Evolutionary conservation across 2,113 vertebrate species (phyloP).

Genomic region (Halichoeres trimaculatus): DNA sequence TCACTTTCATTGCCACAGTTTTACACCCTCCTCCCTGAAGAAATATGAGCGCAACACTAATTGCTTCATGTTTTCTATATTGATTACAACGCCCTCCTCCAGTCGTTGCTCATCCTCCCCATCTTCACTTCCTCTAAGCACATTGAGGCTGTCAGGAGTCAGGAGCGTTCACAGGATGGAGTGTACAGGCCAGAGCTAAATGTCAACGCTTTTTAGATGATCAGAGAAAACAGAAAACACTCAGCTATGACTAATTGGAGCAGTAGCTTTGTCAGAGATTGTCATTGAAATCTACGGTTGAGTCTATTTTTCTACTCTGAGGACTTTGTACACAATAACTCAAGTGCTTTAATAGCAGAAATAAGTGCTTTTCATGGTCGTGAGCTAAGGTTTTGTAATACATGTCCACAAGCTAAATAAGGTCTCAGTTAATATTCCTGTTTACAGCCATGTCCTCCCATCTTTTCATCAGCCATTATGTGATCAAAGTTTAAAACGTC

Average conservation of each 20-base stretch:
- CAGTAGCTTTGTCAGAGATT: slow-evolving; percentile 14
- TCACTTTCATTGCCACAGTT: slow-evolving; percentile 56
- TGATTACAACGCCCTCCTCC: slow-evolving; percentile 58
- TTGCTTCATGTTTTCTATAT: slow-evolving; percentile 72
- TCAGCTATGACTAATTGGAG: slow-evolving; percentile 59
- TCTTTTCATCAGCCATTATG: slow-evolving; percentile 58
- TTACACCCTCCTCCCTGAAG: slow-evolving; percentile 62
- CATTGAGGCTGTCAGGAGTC: slow-evolving; percentile 52
- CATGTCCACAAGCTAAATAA: slow-evolving; percentile 36
- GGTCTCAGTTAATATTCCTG: slow-evolving; percentile 43
- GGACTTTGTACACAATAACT: slow-evolving; percentile 15
- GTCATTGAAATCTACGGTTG: slow-evolving; percentile 11
- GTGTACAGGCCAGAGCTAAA: slow-evolving; percentile 38
- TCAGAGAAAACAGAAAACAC: slow-evolving; percentile 64
- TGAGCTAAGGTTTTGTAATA: neutral
- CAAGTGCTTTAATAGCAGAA: slow-evolving; percentile 25
- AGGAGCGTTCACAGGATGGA: slow-evolving; percentile 32
- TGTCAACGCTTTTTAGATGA: slow-evolving; percentile 65
- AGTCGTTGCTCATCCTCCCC: slow-evolving; percentile 49
- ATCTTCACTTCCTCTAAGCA: slow-evolving; percentile 34
- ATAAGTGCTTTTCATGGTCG: slow-evolving; percentile 25
- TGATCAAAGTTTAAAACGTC: slow-evolving; percentile 55
- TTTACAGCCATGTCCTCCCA: slow-evolving; percentile 55
- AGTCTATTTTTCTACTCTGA: neutral
- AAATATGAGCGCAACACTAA: slow-evolving; percentile 73